Evolutionary conservation across 2,888 invertebrate species (phyloP), one percentile per base, ranked within the genome.

Genomic region (Smittia aterrima): DNA sequence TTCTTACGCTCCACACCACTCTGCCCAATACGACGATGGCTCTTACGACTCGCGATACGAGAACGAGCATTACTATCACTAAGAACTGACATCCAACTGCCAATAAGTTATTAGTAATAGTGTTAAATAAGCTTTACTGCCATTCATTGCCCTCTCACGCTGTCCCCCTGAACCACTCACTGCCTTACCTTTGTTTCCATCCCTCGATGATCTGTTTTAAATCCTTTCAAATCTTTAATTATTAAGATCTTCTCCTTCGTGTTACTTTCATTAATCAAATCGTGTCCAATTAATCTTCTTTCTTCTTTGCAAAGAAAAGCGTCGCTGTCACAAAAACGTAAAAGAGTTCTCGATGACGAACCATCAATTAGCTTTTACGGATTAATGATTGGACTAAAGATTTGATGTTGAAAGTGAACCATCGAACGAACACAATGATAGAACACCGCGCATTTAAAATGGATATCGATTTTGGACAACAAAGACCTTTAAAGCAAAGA

Each of bases 21-120:
- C 32, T 27, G 72, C 25, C 16, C 75, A 75, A 70, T 67, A 47
- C n/a, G 79, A 81, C 75, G 79, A 78, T 38, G 78, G 79, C 38
- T 76, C 79, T 27, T 78, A 79, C 77, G 80, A 81, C 70, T 79
- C 82, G 76, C 81, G 79, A 75, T 82, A 81, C 58, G 54, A 75
- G 2, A 80, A 77, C 66, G 74, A 76, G 20, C 79, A 80, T 74
- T 77, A 78, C 27, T 78, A 72, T 68, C 67, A 67, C 68, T 66
- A 74, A 53, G 68, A 75, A 74, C 70, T 70, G 70, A 70, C 18
- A 7, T 6, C 47, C 32, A 11, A 70, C 18, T 6, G 58, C 47
- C 58, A 58, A 20, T 58, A 70, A 27, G 54, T 70, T 54, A 25
- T 54, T 54, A 70, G 70, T 70, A 68, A 32, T 54, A 67, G 25